A percentile compares a stretch with the other conserved stretches of the same genome.
phyloP scores from a whole-genome alignment of 2,888 invertebrate species.

The Callimorpha dominula region DNA sequence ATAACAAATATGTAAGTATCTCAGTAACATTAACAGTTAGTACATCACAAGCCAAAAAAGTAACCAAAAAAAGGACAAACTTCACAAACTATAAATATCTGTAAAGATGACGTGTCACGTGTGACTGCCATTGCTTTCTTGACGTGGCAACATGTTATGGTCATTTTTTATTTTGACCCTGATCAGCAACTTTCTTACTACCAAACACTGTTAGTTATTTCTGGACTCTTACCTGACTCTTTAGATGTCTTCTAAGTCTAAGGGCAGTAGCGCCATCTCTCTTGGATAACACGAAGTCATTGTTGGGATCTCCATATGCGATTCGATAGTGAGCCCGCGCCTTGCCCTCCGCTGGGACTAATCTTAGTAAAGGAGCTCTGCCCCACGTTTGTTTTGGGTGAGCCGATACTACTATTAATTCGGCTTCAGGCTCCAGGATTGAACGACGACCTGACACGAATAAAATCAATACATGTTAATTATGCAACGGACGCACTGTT shows the following conservation, averaged over 20 bases:
- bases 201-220: not conserved
- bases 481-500: not conserved
- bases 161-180: too few relatives aligned
- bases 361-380: conserved; percentile 73
- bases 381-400: conserved; percentile 74
- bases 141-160: too few relatives aligned
- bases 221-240: conserved; percentile 34
- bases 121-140: too few relatives aligned
- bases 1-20: too few relatives aligned
- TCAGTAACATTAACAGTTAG: too few relatives aligned
- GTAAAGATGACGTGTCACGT: too few relatives aligned
- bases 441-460: conserved; percentile 72
- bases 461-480: not conserved
- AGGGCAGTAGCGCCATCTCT: conserved; percentile 78
- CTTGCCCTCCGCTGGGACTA: conserved; percentile 72
- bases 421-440: conserved; percentile 72
- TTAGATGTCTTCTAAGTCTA: conserved; percentile 68
- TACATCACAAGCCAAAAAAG: too few relatives aligned
- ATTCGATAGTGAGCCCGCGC: conserved; percentile 76
- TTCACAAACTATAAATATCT: too few relatives aligned
- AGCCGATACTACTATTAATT: conserved; percentile 72
- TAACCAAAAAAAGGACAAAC: too few relatives aligned
- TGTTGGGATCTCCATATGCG: conserved; percentile 70
- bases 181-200: too few relatives aligned
- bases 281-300: conserved; percentile 72